A percentile compares a stretch with the other conserved stretches of the same genome.
Conservation (phyloP, 2,888 invertebrate species). For the Aphidius colemani region DNA sequence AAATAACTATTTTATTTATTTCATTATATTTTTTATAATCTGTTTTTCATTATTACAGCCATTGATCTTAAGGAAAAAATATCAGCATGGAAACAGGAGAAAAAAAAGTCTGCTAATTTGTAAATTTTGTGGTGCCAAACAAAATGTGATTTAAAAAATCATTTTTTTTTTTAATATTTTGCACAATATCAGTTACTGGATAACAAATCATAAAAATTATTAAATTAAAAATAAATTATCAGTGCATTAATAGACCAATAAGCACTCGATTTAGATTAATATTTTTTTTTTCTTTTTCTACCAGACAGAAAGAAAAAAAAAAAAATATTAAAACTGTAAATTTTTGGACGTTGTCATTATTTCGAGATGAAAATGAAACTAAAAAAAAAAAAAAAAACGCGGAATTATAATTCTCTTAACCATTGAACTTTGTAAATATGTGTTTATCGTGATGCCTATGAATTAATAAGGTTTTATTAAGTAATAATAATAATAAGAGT, state of each 20-base stretch:
- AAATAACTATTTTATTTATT: background rate
- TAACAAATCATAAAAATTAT: conserved; percentile 18
- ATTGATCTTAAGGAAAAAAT: conserved; percentile 86
- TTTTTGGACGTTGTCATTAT: conserved; percentile 55
- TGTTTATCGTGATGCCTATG: conserved; percentile 7
- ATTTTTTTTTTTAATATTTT: conserved; percentile 3
- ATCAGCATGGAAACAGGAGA: conserved; percentile 83
- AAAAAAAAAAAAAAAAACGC: background rate
- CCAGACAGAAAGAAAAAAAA: too few relatives aligned
- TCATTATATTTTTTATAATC: conserved; percentile 8
- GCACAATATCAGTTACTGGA: conserved; percentile 26
- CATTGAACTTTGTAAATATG: conserved; percentile 9
- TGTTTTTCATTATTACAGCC: conserved; percentile 63
- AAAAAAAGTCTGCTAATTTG: conserved; percentile 61
- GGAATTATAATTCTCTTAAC: too few relatives aligned
- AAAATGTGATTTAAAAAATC: background rate
- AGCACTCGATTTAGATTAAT: too few relatives aligned
- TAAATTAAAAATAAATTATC: conserved; percentile 31
- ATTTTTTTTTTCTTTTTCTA: too few relatives aligned
- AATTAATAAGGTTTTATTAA: conserved; percentile 4
- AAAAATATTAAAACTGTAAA: too few relatives aligned
- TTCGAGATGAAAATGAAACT: conserved; percentile 28
- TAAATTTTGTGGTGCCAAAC: conserved; percentile 38
- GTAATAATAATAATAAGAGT: background rate
- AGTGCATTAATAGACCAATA: conserved; percentile 54